Percentiles rank a stretch among this genome's conserved stretches.
These are phyloP conservation scores for Diadophis punctatus DNA, from an alignment of 2,113 vertebrate genomes.

Conservation along the genomic window DNA sequence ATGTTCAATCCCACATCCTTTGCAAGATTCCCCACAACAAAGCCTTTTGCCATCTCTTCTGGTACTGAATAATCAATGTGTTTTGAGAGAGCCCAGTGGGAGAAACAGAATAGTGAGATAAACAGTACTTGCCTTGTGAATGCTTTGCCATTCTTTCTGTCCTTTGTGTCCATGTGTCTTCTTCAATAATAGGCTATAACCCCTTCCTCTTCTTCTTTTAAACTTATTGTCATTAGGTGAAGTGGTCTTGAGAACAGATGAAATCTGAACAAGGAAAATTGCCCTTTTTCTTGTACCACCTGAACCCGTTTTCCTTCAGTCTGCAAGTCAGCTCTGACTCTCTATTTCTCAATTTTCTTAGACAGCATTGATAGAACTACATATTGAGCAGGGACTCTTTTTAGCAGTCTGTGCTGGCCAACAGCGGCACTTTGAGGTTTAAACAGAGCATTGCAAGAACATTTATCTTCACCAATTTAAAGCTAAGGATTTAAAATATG, in stretches of 20 bases:
- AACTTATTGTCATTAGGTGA: background rate
- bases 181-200: background rate
- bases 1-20: background rate
- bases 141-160: background rate
- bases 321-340: background rate
- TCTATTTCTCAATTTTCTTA: background rate
- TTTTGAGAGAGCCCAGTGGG: background rate
- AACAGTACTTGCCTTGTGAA: background rate
- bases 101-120: background rate
- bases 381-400: background rate
- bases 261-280: background rate
- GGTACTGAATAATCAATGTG: background rate
- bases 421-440: constrained; percentile 1
- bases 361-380: background rate
- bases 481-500: background rate
- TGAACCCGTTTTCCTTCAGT: background rate
- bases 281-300: background rate
- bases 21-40: background rate
- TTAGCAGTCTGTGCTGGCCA: background rate
- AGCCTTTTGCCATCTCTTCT: background rate
- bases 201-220: background rate
- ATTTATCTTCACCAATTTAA: background rate
- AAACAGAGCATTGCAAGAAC: background rate
- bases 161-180: background rate
- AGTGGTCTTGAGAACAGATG: background rate